Evolutionary conservation across 2,888 invertebrate genomes (phyloP).

Genomic region (Apodemia mormo): DNA sequence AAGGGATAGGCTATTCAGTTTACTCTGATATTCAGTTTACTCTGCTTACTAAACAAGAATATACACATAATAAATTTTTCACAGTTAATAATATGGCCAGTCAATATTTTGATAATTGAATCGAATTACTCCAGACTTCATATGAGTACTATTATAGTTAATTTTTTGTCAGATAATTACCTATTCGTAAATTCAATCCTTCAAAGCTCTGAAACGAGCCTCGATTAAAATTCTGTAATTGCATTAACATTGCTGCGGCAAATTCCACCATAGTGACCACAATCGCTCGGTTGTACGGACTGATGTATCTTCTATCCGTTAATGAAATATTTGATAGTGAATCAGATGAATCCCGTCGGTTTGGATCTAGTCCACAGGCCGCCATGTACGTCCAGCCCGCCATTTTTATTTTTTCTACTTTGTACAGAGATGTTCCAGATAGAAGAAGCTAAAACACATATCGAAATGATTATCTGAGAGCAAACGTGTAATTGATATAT

Average conservation of each 20-base stretch:
- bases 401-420: conserved; percentile 97
- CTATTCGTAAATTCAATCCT: conserved; percentile 87
- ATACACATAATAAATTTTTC: too few relatives aligned
- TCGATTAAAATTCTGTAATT: conserved; percentile 77
- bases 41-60: too few relatives aligned
- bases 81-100: too few relatives aligned
- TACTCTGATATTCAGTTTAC: too few relatives aligned
- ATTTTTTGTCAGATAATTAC: conserved; percentile 59
- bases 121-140: neutral
- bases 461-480: neutral
- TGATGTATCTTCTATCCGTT: conserved; percentile 54
- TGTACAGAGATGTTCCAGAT: conserved; percentile 80
- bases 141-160: neutral
- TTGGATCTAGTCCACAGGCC: conserved; percentile 93
- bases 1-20: too few relatives aligned
- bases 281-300: conserved; percentile 64
- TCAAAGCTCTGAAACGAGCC: conserved; percentile 82
- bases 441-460: conserved; percentile 82
- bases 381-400: conserved; percentile 99
- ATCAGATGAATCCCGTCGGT: conserved; percentile 82
- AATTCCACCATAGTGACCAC: conserved; percentile 76
- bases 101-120: too few relatives aligned
- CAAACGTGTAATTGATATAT: too few relatives aligned
- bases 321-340: conserved; percentile 52
- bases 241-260: conserved; percentile 77